Evolutionary conservation across 53 echinoderm and acorn worm genomes (phyloP).

Genomic region (Temnopleurus reevesii): DNA sequence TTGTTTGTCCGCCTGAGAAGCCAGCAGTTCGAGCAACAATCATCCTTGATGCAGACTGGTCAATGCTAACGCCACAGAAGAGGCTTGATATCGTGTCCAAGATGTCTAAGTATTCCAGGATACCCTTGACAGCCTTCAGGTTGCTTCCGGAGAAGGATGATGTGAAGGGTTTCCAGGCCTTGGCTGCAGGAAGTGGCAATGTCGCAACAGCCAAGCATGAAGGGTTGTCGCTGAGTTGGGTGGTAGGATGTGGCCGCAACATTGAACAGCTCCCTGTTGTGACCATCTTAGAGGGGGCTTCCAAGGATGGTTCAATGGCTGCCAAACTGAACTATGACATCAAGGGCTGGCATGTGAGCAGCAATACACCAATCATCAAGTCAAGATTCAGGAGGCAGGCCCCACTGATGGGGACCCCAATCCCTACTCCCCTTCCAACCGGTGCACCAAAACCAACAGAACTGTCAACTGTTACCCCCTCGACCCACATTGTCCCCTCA

Average conservation of each 20-base stretch:
- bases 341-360: slow-evolving; percentile 94
- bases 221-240: slow-evolving; percentile 91
- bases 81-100: slow-evolving; percentile 77
- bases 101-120: slow-evolving; percentile 93
- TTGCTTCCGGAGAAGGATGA: slow-evolving; percentile 84
- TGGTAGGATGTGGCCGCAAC: slow-evolving; percentile 86
- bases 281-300: slow-evolving; percentile 81
- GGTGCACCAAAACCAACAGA: slow-evolving; percentile 73
- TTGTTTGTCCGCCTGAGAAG: slow-evolving; percentile 66
- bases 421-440: slow-evolving; percentile 83
- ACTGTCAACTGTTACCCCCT: slow-evolving; percentile 62
- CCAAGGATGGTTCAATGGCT: slow-evolving; percentile 95
- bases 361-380: slow-evolving; percentile 68
- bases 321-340: slow-evolving; percentile 81
- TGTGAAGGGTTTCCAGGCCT: slow-evolving; percentile 65
- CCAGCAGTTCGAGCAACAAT: slow-evolving; percentile 81
- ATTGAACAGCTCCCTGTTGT: slow-evolving; percentile 92
- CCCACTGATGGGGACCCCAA: slow-evolving; percentile 73
- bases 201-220: slow-evolving; percentile 64
- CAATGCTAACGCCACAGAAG: slow-evolving; percentile 69
- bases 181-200: slow-evolving; percentile 95
- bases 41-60: slow-evolving; percentile 97
- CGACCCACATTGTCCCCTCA: slow-evolving; percentile 60
- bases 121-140: slow-evolving; percentile 78
- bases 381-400: slow-evolving; percentile 81